Base-by-base conservation (phyloP, 2,113 vertebrate species). In the Anguilla rostrata region DNA sequence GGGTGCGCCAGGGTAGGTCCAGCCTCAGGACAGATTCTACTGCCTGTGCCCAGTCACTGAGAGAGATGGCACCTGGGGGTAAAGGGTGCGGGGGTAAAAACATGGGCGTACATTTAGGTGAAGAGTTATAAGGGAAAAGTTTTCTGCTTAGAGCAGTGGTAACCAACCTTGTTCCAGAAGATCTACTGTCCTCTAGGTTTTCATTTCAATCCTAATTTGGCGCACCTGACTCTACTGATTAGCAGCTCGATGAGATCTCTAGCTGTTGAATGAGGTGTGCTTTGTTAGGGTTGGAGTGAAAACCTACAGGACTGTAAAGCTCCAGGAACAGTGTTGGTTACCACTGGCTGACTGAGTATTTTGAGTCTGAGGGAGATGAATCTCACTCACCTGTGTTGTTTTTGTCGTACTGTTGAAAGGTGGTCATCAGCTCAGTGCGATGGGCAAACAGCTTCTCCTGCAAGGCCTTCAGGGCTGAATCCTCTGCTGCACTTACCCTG, bases 1-100 rank as follows among this genome's bases (percentile, higher is more conserved):
- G 93, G 0, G 96, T 97, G 93, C 98, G 96, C 98, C 98, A 99
- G 8, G 98, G 98, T 83, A 99, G 94, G 3, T 97, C 94, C 90
- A 99, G 93, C 16, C 95, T 95, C 66, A 99, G 94, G 9, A 97
- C 92, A 1, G 94, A 94, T 87, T 98, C 97, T 92, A 98, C 91
- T 0, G 93, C 96, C 89, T 92, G 94, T 84, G 96, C 96, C 98
- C 98, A 99, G 29, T 99, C 96, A 1, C 92, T 92, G 89, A 95
- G 79, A 11, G 97, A 95, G 88, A 99, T 93, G 85, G 78, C 91
- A 75, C 98, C 98, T 99, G 93, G 49, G 71, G 39, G 92, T 60
- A 84, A 90, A 82, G 34, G 1, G 8, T 12, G 18, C n/a, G 22
- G 3, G 22, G 81, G 15, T 60, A 60, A 15, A 15, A 60, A 60